A percentile compares a stretch with the other conserved stretches of the same genome.
phyloP scores from a whole-genome alignment of 2,888 invertebrate genomes.

The Fragum fragum region DNA sequence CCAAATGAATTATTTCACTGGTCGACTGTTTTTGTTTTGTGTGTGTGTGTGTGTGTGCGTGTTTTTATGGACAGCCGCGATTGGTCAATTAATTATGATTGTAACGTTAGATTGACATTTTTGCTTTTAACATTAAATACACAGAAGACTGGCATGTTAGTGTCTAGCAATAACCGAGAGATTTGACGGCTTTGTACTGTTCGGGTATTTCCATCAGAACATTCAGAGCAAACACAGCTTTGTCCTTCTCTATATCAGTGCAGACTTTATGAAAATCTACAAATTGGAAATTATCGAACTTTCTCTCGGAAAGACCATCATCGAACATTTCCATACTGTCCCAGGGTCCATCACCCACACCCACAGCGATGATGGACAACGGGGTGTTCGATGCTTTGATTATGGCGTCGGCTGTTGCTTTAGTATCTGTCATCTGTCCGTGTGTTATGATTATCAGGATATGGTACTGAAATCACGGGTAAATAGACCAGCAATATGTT shows the following conservation, averaged over 20 bases:
- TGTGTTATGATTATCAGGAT: constrained; percentile 88
- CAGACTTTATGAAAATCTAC: constrained; percentile 80
- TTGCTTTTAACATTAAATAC: too few relatives aligned
- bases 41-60: too few relatives aligned
- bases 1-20: too few relatives aligned
- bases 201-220: constrained; percentile 88
- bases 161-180: constrained; percentile 61
- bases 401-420: constrained; percentile 87
- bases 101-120: too few relatives aligned
- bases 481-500: neutral
- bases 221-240: constrained; percentile 86
- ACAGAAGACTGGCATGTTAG: too few relatives aligned
- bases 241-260: constrained; percentile 70
- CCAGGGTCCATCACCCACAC: constrained; percentile 88
- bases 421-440: constrained; percentile 87
- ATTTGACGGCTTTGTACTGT: constrained; percentile 84
- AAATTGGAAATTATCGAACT: constrained; percentile 87
- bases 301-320: constrained; percentile 87
- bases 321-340: constrained; percentile 88
- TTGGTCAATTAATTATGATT: too few relatives aligned
- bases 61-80: too few relatives aligned
- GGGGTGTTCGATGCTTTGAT: constrained; percentile 87
- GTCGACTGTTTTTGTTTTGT: too few relatives aligned
- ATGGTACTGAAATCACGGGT: constrained; percentile 85
- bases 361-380: constrained; percentile 88